Evolutionary conservation across 2,797 vertebrate species (phyloP).

Genomic region (Avahi laniger): DNA sequence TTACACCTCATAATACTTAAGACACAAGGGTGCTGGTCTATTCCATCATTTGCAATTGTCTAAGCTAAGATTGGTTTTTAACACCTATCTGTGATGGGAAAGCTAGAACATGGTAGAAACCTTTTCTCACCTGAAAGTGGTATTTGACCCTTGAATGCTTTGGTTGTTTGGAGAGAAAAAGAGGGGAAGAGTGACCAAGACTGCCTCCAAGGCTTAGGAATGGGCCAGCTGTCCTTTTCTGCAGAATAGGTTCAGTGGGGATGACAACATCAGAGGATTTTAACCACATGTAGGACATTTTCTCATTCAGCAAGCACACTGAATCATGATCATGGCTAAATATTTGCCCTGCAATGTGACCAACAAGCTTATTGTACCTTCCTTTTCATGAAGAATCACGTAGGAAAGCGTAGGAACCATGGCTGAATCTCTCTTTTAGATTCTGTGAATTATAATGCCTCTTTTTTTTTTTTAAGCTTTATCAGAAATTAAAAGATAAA

Average conservation of each 20-base stretch:
- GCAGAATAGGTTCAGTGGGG: background rate
- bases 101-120: background rate
- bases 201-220: fast-evolving
- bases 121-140: background rate
- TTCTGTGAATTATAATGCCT: background rate
- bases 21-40: background rate
- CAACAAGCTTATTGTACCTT: background rate
- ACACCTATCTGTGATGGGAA: background rate
- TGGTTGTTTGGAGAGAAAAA: background rate
- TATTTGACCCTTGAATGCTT: background rate
- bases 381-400: background rate
- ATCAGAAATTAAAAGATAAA: background rate
- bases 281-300: background rate
- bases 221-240: background rate
- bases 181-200: background rate
- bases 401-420: background rate
- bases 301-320: background rate
- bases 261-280: background rate
- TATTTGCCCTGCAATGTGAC: background rate
- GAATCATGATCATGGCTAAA: background rate
- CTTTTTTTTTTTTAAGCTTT: background rate
- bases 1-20: background rate
- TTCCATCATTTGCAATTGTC: background rate
- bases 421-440: background rate
- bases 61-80: background rate